phyloP scores from a whole-genome alignment of 2,888 invertebrate species.

The Eurytoma adleriae region DNA sequence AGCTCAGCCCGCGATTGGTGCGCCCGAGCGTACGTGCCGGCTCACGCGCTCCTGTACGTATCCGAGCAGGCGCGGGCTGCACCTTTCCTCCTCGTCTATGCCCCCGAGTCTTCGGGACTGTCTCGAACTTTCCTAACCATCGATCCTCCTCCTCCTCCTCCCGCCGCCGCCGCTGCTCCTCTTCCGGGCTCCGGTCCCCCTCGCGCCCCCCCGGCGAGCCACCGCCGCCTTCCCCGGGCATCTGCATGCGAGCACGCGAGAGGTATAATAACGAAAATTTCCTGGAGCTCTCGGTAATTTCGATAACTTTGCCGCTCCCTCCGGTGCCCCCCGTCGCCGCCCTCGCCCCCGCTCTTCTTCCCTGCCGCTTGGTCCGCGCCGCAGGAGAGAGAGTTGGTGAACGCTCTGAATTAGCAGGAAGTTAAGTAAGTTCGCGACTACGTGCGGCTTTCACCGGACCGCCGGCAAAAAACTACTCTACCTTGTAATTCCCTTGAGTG shows the following conservation, averaged over 20 bases:
- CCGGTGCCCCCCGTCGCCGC: neutral
- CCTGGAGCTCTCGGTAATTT: slow-evolving; percentile 56
- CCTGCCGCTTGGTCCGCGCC: neutral
- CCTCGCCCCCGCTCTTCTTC: neutral
- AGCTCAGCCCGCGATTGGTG: slow-evolving; percentile 54
- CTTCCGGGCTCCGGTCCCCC: neutral
- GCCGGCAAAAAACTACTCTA: neutral
- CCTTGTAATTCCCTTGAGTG: slow-evolving; percentile 11
- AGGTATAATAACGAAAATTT: slow-evolving; percentile 56
- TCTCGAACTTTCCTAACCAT: slow-evolving; percentile 58
- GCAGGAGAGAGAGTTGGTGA: slow-evolving; percentile 34
- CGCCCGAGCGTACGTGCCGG: neutral
- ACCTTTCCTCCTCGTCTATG: slow-evolving; percentile 32
- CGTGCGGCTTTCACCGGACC: neutral
- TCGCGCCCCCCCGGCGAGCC: neutral
- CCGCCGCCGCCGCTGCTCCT: neutral
- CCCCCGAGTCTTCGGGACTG: slow-evolving; percentile 60
- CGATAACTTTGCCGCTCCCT: slow-evolving; percentile 43
- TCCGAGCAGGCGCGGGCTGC: neutral
- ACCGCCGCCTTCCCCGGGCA: slow-evolving; percentile 2
- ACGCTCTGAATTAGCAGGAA: slow-evolving; percentile 32
- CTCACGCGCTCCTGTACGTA: neutral
- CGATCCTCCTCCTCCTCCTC: slow-evolving; percentile 40
- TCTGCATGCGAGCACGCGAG: slow-evolving; percentile 25
- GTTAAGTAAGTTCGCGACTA: slow-evolving; percentile 26